Conservation (phyloP, 2,113 vertebrate species). For the Neopipo cinnamomea region DNA sequence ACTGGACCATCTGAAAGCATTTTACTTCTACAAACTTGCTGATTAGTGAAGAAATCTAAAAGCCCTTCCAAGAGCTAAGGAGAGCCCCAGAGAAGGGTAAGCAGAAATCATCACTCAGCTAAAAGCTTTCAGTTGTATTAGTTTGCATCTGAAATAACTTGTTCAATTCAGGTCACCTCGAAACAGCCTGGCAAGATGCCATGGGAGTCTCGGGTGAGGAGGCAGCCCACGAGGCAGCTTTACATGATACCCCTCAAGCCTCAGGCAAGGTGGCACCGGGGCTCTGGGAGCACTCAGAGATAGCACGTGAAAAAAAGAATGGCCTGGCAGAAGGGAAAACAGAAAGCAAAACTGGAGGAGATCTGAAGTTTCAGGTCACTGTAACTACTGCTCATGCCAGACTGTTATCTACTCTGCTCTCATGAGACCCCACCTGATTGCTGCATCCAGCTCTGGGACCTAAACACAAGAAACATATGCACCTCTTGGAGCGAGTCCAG, state of each 20-base stretch:
- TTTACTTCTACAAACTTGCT: background rate
- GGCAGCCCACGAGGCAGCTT: background rate
- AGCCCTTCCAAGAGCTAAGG: background rate
- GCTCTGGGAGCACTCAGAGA: background rate
- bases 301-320: background rate
- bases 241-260: too few relatives aligned
- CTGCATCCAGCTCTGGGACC: background rate
- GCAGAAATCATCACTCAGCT: background rate
- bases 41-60: background rate
- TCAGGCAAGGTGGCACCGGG: accelerated
- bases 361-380: background rate
- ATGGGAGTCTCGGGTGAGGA: accelerated
- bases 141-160: background rate
- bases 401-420: background rate
- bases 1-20: background rate
- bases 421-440: background rate
- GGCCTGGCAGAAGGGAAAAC: background rate
- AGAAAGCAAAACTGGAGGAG: background rate
- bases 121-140: background rate
- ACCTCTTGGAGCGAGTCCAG: background rate
- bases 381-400: background rate
- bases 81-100: background rate
- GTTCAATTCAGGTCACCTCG: background rate
- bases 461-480: background rate
- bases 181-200: background rate